These are phyloP conservation scores for Ranitomeya imitator DNA, from an alignment of 2,113 vertebrate species.

Conservation along the genomic window DNA sequence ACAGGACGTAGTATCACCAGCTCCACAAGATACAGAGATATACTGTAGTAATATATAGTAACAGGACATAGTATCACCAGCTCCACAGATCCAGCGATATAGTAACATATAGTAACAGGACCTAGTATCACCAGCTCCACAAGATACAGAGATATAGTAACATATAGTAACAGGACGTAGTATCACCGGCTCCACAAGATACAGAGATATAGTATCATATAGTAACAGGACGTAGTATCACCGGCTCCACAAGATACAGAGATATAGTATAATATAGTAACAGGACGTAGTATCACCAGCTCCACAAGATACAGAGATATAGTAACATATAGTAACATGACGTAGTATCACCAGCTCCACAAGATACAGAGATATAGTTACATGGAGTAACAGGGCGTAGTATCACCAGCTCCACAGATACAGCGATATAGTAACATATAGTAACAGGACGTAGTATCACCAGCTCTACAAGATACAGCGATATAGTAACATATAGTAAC, in stretches of 20 bases:
- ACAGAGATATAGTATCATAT: not conserved
- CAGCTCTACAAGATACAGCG: not conserved
- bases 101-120: not conserved
- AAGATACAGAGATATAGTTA: not conserved
- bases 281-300: not conserved
- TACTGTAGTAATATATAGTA: not conserved
- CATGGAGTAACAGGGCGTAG: not conserved
- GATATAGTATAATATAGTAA: not conserved
- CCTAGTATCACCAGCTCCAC: not conserved
- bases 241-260: not conserved
- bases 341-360: not conserved
- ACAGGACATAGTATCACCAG: not conserved
- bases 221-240: not conserved
- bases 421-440: not conserved
- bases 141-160: not conserved
- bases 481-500: not conserved
- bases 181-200: not conserved
- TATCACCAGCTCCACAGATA: not conserved
- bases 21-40: not conserved
- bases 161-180: not conserved
- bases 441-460: not conserved
- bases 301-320: not conserved
- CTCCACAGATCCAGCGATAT: not conserved
- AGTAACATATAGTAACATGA: not conserved
- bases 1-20: not conserved